These are phyloP conservation scores for Auanema sp. DNA, from an alignment of 2,888 invertebrate species.

Conservation along the genomic window DNA sequence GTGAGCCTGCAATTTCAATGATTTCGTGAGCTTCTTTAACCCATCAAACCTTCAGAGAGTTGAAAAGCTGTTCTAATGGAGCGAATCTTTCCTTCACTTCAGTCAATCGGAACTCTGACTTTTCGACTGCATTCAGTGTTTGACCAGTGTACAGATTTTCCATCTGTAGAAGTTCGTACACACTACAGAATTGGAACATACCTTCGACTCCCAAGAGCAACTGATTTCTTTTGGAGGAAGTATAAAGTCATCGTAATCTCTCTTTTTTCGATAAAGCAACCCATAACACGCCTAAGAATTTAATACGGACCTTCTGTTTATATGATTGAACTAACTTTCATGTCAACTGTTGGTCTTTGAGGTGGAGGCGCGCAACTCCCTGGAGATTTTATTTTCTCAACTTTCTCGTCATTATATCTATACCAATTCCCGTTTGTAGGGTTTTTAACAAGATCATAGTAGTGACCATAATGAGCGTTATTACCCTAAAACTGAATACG, in stretches of 20 bases:
- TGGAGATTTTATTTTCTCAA: too few species aligned
- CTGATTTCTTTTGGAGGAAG: conserved; percentile 28
- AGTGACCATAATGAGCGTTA: conserved; percentile 74
- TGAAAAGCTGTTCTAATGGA: conserved; percentile 33
- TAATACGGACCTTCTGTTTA: conserved; percentile 30
- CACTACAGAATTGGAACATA: background rate
- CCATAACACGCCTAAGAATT: conserved; percentile 36
- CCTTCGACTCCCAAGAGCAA: conserved; percentile 13
- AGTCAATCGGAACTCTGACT: conserved; percentile 28
- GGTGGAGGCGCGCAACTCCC: background rate
- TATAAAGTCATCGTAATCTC: background rate
- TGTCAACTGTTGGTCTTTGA: conserved; percentile 6
- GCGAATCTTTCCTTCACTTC: conserved; percentile 34
- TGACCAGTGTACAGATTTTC: conserved; percentile 31
- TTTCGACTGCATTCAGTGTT: conserved; percentile 33
- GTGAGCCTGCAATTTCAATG: conserved; percentile 21
- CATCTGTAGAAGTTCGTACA: conserved; percentile 12
- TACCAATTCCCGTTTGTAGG: conserved; percentile 71
- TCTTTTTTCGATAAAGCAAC: conserved; percentile 26
- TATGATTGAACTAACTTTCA: conserved; percentile 12
- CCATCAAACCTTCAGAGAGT: conserved; percentile 28
- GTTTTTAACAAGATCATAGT: conserved; percentile 71
- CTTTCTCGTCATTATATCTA: conserved; percentile 72
- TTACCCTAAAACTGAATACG: conserved; percentile 66
- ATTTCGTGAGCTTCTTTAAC: background rate